Base-by-base conservation (phyloP, 2,888 invertebrate genomes). In the Acrobasis suavella region DNA sequence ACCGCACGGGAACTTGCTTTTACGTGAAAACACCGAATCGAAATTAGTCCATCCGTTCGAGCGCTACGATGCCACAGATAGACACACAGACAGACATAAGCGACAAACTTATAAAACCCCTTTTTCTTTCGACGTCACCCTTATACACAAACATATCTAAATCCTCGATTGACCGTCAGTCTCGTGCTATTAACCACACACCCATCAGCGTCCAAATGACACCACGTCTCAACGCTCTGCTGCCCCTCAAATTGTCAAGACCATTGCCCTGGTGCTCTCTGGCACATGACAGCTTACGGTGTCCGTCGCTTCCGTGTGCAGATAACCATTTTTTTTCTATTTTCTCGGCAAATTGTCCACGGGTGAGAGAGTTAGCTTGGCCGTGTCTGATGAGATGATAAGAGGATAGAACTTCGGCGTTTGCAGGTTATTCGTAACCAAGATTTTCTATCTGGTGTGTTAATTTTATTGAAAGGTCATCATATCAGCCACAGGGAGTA, bases 161-260 rank as follows among this genome's bases (percentile, higher is more conserved):
- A 32, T 32, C 72, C 61, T 70, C 62, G 7, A 16, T 22, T 42
- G 56, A 42, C 56, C 42, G 14, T 14, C 56, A 22, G 56, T 60
- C 50, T 16, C 55, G 55, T 62, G 54, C 55, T 50, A 62, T 60
- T 60, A 60, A 39, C 51, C 60, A 58, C 58, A 15, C 8, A 14
- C 58, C 54, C 62, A 49, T 52, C 61, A 37, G 73, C 74, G 83
- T 81, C 84, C 85, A 86, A 86, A 86, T 80, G 86, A 85, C 86
- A 83, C 81, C 77, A 91, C 83, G 89, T 91, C 92, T 92, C 84
- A 87, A 91, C 91, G 92, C 87, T 89, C 84, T 89, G 91, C 73
- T 91, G 91, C 86, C 76, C 83, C 79, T 84, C 88, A 87, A 91
- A 91, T 91, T 89, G 82, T 88, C 75, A 73, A 86, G 91, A 89